Base-by-base conservation (phyloP, 2,888 invertebrate genomes). In the Leucoptera coffeella region DNA sequence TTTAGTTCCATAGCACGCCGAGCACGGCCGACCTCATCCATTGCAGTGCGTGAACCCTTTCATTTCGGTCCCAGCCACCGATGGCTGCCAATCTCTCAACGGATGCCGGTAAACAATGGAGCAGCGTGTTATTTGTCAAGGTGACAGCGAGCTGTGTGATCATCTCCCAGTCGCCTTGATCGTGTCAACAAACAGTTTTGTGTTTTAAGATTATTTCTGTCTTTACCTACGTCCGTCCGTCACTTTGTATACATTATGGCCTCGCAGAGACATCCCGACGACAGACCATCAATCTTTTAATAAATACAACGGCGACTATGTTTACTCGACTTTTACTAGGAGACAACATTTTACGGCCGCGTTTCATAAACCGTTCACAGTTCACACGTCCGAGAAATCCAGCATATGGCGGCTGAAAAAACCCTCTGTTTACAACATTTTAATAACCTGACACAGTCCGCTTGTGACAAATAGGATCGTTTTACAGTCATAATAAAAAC, bases 241-340 rank as follows among this genome's bases (percentile, higher is more conserved):
- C 44, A 40, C 6, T 8, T 34, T 44, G 42, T 47, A 50, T 50
- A 56, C 47, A 43, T 56, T 53, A 59, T 56, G 47, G 49, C 11
- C 49, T 47, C 45, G 42, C 48, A 57, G 49, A 55, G 60, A 62
- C 64, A 64, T 53, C 30, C 12, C 51, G 58, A 60, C 57, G 57
- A 64, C 59, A 52, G 46, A 39, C 52, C 48, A 62, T 67, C 56
- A 62, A 65, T 65, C 64, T 62, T 53, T 50, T 50, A 56, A 60
- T 60, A 64, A 62, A 64, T 64, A 59, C 60, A 23, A 19, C 22
- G 12, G 21, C n/a, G 17, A 24, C 31, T 31, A 25, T 31, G 31
- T 31, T 31, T 29, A 31, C 31, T 29, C 29, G 55, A 58, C 55
- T 61, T 52, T 55, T 50, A 58, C 48, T 47, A 43, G 49, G 50